Evolutionary conservation across 2,888 invertebrate species (phyloP).

Genomic region (Octodonta nipae): DNA sequence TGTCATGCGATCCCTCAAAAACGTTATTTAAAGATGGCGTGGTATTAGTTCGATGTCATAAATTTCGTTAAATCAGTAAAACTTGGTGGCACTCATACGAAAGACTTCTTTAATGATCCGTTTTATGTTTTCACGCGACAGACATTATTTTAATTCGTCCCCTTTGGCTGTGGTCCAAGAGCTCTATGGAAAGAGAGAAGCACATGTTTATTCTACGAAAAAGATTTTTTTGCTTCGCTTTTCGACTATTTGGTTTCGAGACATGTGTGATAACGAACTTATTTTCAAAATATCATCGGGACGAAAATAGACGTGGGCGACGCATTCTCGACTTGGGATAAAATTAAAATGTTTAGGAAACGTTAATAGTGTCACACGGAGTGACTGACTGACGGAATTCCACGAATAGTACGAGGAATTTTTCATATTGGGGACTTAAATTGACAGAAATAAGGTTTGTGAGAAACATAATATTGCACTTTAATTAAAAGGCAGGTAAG

Average conservation of each 20-base stretch:
- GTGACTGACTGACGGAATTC: not conserved
- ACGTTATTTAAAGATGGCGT: too few species aligned
- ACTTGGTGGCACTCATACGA: slow-evolving; percentile 32
- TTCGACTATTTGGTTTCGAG: slow-evolving; percentile 9
- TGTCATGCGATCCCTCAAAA: not conserved
- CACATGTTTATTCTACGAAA: slow-evolving; percentile 28
- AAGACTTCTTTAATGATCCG: slow-evolving; percentile 37
- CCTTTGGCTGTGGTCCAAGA: slow-evolving; percentile 30
- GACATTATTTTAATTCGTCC: slow-evolving; percentile 38
- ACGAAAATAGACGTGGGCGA: slow-evolving; percentile 20
- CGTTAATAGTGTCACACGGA: too few species aligned
- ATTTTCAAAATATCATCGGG: slow-evolving; percentile 22
- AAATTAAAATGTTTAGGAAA: slow-evolving; percentile 12
- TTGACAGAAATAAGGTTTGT: too few species aligned
- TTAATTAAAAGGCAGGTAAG: too few species aligned
- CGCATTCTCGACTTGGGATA: too few species aligned
- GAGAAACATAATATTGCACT: too few species aligned
- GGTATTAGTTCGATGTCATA: too few species aligned
- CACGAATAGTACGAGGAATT: slow-evolving; percentile 8
- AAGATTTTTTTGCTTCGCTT: slow-evolving; percentile 16
- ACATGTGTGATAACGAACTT: slow-evolving; percentile 28
- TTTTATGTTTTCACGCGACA: slow-evolving; percentile 38
- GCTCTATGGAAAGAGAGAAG: slow-evolving; percentile 23
- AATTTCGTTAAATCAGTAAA: slow-evolving; percentile 35
- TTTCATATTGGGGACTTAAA: too few species aligned